A percentile compares a stretch with the other conserved stretches of the same genome.
Evolutionary conservation across 2,888 invertebrate genomes (phyloP).

Genomic region (Drosophila seclusa): DNA sequence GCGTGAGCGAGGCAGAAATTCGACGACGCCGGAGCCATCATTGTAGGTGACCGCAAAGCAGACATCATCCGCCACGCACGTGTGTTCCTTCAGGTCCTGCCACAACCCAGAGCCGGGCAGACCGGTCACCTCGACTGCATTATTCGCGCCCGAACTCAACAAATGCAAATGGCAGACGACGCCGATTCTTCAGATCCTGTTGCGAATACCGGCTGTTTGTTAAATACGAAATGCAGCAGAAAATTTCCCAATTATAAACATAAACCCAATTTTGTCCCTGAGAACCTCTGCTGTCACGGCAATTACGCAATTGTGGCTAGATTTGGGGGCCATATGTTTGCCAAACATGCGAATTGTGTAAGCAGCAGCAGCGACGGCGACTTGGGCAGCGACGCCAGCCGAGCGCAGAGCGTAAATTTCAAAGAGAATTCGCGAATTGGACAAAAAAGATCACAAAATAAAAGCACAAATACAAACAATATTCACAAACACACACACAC

Average conservation of each 20-base stretch:
- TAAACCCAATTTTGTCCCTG: too few relatives aligned
- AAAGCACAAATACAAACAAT: slow-evolving; percentile 5
- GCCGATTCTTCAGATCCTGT: slow-evolving; percentile 93
- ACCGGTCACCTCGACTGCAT: slow-evolving; percentile 88
- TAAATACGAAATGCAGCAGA: not conserved
- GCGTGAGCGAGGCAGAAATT: slow-evolving; percentile 93
- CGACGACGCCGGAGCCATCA: slow-evolving; percentile 99
- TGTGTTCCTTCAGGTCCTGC: slow-evolving; percentile 99
- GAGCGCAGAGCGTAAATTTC: slow-evolving; percentile 23
- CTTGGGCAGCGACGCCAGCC: slow-evolving; percentile 8
- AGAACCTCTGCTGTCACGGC: not conserved
- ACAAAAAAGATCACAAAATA: slow-evolving; percentile 55
- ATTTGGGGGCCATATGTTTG: slow-evolving; percentile 59
- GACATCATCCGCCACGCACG: slow-evolving; percentile 99
- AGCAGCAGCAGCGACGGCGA: slow-evolving; percentile 34
- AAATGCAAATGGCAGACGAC: slow-evolving; percentile 99
- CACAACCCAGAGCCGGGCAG: slow-evolving; percentile 95
- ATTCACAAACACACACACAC: slow-evolving; percentile 13
- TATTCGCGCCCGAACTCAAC: slow-evolving; percentile 97
- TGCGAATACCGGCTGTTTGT: slow-evolving; percentile 95
- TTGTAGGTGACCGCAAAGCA: slow-evolving; percentile 99
- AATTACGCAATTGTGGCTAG: slow-evolving; percentile 8
- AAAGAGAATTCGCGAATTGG: slow-evolving; percentile 69
- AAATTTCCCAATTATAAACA: not conserved
- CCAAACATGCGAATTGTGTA: slow-evolving; percentile 76